Percentiles rank a stretch among this genome's conserved stretches.
Conservation (phyloP, 2,888 invertebrate species). For the Eilema griseolum region DNA sequence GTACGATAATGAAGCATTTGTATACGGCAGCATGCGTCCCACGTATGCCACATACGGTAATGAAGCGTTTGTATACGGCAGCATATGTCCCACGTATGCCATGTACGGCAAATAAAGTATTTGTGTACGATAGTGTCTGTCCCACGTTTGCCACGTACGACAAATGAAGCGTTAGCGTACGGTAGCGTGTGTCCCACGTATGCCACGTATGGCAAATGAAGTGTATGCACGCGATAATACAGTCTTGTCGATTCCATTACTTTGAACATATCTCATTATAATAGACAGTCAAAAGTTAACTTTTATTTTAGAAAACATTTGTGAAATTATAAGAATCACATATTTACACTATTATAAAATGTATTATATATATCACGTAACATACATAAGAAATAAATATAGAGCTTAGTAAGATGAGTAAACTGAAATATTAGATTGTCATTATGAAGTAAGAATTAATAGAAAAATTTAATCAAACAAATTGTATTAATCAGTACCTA, state of each 20-base stretch:
- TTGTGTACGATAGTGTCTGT: not conserved
- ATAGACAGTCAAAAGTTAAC: conserved; percentile 56
- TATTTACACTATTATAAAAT: conserved; percentile 85
- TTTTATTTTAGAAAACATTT: conserved; percentile 74
- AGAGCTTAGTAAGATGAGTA: conserved; percentile 86
- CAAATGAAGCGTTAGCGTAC: not conserved
- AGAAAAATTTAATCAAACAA: conserved; percentile 80
- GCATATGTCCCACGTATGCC: not conserved
- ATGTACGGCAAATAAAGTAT: not conserved
- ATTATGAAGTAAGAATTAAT: conserved; percentile 80
- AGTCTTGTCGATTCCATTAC: conserved; percentile 55
- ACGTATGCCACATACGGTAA: not conserved
- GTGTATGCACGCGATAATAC: conserved; percentile 42
- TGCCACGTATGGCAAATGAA: conserved; percentile 6
- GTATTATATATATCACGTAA: conserved; percentile 84
- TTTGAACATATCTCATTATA: conserved; percentile 68
- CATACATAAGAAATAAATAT: conserved; percentile 80
- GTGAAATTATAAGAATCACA: conserved; percentile 77
- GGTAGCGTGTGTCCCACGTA: not conserved
- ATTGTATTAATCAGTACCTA: conserved; percentile 81
- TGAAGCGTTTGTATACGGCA: not conserved
- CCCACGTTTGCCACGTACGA: not conserved
- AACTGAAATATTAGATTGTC: conserved; percentile 78
- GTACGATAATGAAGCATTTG: not conserved
- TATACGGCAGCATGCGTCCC: not conserved